phyloP scores from a whole-genome alignment of 2,888 invertebrate species.

The Lasius platythorax region DNA sequence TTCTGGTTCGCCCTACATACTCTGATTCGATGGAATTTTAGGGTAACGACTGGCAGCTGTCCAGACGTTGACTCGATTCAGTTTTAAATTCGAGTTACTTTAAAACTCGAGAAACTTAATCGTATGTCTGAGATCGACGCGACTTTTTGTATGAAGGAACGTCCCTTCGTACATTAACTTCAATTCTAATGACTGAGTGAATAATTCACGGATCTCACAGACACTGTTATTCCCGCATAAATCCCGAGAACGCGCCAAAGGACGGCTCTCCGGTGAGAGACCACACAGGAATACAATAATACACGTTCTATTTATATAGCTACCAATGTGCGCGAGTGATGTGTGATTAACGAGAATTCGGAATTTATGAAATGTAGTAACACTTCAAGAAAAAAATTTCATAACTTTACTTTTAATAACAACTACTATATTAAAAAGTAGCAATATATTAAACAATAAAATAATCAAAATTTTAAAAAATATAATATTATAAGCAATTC shows the following conservation, averaged over 20 bases:
- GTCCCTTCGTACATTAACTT: conserved; percentile 26
- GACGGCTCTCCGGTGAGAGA: background rate
- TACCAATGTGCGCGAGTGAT: background rate
- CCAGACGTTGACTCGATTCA: conserved; percentile 42
- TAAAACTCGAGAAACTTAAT: conserved; percentile 46
- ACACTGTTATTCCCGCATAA: background rate
- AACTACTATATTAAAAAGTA: background rate
- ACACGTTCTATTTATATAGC: conserved; percentile 29
- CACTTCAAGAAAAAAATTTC: background rate
- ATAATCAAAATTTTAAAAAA: background rate
- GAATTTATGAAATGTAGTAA: background rate
- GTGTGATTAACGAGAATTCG: background rate
- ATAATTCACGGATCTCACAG: conserved; percentile 22
- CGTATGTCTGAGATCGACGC: background rate
- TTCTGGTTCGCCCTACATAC: conserved; percentile 21
- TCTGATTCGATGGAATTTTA: conserved; percentile 32
- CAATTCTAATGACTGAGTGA: conserved; percentile 38
- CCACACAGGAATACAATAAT: conserved; percentile 50
- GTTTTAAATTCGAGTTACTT: conserved; percentile 28
- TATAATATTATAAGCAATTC: background rate
- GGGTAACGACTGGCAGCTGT: conserved; percentile 52
- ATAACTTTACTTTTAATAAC: background rate
- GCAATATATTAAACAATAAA: background rate
- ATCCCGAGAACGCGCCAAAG: background rate
- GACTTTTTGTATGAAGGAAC: background rate